Base-by-base conservation (phyloP, 2,797 vertebrate genomes). In the Propithecus perrieri region DNA sequence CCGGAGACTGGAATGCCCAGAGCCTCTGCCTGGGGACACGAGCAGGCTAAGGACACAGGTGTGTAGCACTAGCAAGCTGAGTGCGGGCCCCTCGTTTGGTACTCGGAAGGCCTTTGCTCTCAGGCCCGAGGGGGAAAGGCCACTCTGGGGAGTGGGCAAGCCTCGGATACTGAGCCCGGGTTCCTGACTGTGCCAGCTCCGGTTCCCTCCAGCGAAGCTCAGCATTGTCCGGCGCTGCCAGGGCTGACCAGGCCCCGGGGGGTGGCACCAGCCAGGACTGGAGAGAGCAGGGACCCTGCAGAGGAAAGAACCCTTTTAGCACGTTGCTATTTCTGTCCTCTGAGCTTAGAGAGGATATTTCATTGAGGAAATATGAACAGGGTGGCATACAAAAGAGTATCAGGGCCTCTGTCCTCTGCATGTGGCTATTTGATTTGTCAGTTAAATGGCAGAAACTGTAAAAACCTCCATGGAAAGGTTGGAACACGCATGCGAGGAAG, bases 181-280 rank as follows among this genome's bases (percentile, higher is more conserved):
- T 63, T 67, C 43, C 33, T 63, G 28, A 20, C 18, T 3, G 24
- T 0, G 4, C 85, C 30, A 12, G 50, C 71, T 33, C 28, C 53
- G 3, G 28, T 1, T 35, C 13, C 50, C 15, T 18, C 24, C 24
- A 1, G 46, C 0, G 5, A 48, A 71, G 41, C 84, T 43, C 26
- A 35, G 50, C 13, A 0, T 28, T 11, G 13, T 43, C 2, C 0
- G 0, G 28, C 4, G 53, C 35, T 18, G 9, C n/a, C n/a, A 4
- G 8, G 14, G 20, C 30, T 7, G 0, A n/a, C 50, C 18, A 11
- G 24, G 33, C 24, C 2, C 53, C 41, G 38, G 76, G 55, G 4
- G 4, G 2, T 2, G 26, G 13, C 26, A n/a, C 12, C 4, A 3
- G 11, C 28, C 0, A 2, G 55, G 24, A 53, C 0, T 1, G 13